These are phyloP conservation scores for Polyploca ridens DNA, from an alignment of 2,888 invertebrate species.

Conservation along the genomic window DNA sequence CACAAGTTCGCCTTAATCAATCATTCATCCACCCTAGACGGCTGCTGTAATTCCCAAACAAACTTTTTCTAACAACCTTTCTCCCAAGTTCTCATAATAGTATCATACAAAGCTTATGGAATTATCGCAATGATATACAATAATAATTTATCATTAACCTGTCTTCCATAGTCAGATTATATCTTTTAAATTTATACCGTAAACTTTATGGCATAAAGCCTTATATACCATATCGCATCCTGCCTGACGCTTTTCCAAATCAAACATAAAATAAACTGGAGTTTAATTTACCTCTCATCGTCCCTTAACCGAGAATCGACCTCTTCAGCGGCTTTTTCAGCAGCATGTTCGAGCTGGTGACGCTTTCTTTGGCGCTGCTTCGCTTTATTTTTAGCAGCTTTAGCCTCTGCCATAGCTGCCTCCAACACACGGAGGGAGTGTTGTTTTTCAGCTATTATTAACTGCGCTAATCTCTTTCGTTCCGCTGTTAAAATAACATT, in stretches of 20 bases:
- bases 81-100: too few species aligned
- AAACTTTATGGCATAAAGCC: too few species aligned
- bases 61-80: too few species aligned
- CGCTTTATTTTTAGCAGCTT: constrained; percentile 63
- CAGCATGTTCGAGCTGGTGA: constrained; percentile 53
- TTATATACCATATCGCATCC: not conserved
- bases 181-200: not conserved
- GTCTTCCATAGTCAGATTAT: not conserved
- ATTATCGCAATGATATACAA: too few species aligned
- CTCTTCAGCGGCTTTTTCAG: constrained; percentile 64
- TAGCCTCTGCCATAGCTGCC: constrained; percentile 77
- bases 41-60: too few species aligned
- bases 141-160: not conserved
- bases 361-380: constrained; percentile 60
- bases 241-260: not conserved
- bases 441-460: constrained; percentile 79
- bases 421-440: constrained; percentile 74
- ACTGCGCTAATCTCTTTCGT: constrained; percentile 72
- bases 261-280: constrained; percentile 2
- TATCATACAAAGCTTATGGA: too few species aligned
- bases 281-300: constrained; percentile 61
- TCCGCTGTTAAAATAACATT: constrained; percentile 58
- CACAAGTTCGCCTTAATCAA: too few species aligned
- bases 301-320: constrained; percentile 69
- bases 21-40: too few species aligned